Conservation (phyloP, 2,888 invertebrate genomes). For the Ferrisia virgata region DNA sequence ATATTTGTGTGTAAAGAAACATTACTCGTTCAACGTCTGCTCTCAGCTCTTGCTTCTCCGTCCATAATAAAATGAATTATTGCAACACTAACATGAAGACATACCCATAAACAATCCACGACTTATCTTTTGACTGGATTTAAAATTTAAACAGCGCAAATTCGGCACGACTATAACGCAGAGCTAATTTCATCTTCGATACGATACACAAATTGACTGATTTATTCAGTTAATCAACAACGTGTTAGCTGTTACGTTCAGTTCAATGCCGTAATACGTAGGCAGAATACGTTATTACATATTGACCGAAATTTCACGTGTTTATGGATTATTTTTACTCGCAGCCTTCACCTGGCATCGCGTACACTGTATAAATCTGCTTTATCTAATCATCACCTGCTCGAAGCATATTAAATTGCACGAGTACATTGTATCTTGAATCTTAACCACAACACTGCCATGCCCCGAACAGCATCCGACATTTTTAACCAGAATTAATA, state of each 20-base stretch:
- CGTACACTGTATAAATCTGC: background rate
- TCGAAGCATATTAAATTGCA: background rate
- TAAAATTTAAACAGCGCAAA: too few species aligned
- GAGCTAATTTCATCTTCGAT: background rate
- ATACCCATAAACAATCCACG: too few species aligned
- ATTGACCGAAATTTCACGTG: constrained; percentile 5
- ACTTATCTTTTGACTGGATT: too few species aligned
- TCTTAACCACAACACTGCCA: background rate
- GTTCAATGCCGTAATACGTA: background rate
- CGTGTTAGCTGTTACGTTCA: background rate
- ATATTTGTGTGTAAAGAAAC: too few species aligned
- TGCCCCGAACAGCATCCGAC: background rate
- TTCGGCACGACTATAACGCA: too few species aligned
- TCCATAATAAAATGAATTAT: too few species aligned
- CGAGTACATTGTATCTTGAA: background rate
- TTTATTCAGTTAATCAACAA: background rate
- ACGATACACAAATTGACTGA: background rate
- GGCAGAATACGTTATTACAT: too few species aligned
- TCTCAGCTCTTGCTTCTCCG: too few species aligned
- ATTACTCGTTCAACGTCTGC: too few species aligned
- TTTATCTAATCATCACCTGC: background rate
- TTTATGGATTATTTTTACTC: background rate
- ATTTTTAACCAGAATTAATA: background rate
- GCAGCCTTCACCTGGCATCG: background rate
- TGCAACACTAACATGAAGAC: too few species aligned